A percentile compares a stretch with the other conserved stretches of the same genome.
phyloP scores from a whole-genome alignment of 2,888 invertebrate genomes.

The Tolmerus cingulatus region DNA sequence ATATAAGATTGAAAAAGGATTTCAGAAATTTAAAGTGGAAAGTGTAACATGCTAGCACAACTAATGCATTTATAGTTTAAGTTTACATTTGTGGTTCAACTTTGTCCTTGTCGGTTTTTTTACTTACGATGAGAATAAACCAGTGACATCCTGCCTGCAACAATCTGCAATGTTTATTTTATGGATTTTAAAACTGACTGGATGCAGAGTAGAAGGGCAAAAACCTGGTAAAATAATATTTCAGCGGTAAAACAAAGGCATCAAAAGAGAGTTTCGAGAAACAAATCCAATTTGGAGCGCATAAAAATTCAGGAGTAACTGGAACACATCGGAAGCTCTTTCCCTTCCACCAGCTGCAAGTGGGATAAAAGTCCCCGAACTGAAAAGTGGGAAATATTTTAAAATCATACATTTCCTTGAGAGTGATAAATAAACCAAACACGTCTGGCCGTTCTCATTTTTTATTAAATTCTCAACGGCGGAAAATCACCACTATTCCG shows the following conservation, averaged over 20 bases:
- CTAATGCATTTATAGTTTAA: too few relatives aligned
- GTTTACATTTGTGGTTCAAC: too few relatives aligned
- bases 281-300: neutral
- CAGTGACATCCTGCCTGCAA: too few relatives aligned
- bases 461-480: slow-evolving; percentile 31
- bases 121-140: too few relatives aligned
- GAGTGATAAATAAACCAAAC: slow-evolving; percentile 27
- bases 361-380: neutral
- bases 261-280: neutral
- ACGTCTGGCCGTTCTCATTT: slow-evolving; percentile 27
- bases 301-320: neutral
- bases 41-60: too few relatives aligned
- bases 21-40: too few relatives aligned
- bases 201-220: neutral
- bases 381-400: neutral
- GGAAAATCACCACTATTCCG: slow-evolving; percentile 28
- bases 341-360: neutral
- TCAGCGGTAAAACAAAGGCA: neutral
- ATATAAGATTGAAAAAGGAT: too few relatives aligned
- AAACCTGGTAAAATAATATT: neutral
- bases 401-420: slow-evolving; percentile 9
- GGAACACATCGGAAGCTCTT: neutral
- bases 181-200: neutral
- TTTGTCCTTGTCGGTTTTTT: too few relatives aligned
- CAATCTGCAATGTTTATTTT: too few relatives aligned